Base-by-base conservation (phyloP, 2,113 vertebrate species). In the Pseudopodoces humilis region DNA sequence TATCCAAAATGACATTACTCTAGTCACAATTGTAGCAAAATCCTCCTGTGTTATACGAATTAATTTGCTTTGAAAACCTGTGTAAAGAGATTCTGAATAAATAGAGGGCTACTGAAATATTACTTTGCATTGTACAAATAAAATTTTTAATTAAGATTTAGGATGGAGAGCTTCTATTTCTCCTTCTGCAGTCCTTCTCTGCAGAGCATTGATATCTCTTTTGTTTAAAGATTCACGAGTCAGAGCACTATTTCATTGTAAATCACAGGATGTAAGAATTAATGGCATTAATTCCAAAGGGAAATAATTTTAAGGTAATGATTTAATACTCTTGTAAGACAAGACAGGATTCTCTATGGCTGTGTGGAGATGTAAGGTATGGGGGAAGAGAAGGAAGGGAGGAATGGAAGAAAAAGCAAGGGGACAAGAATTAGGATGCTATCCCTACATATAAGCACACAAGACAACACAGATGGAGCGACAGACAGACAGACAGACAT, bases 31-130 rank as follows among this genome's bases (percentile, higher is more conserved):
- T 69, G 65, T 77, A 86, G 64, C 58, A 71, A 96, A 96, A 96
- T 86, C 92, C 95, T 94, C 75, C 86, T 94, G 74, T 96, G 80
- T 81, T 92, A 80, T 70, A 95, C 52, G 90, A 97, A 96, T 88
- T 86, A 91, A 93, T 95, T 96, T 92, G 53, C 70, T 81, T 74
- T 56, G 88, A 83, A 80, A 86, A 83, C 41, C 28, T 71, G 43
- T 70, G 46, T 81, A 83, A 90, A 82, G 70, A 84, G 59, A 82
- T 84, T 85, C 75, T 84, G 94, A 96, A 86, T 68, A 93, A 94
- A 95, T 27, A 95, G 50, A 96, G 30, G 46, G 68, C 49, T 60
- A 30, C 19, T 33, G 82, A 94, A 94, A 91, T 93, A 58, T 64
- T 72, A 64, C 49, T 69, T 30, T 74, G 74, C 5, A 0, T 63